Evolutionary conservation across 2,888 invertebrate species (phyloP).

Genomic region (Coenonympha glycerion): DNA sequence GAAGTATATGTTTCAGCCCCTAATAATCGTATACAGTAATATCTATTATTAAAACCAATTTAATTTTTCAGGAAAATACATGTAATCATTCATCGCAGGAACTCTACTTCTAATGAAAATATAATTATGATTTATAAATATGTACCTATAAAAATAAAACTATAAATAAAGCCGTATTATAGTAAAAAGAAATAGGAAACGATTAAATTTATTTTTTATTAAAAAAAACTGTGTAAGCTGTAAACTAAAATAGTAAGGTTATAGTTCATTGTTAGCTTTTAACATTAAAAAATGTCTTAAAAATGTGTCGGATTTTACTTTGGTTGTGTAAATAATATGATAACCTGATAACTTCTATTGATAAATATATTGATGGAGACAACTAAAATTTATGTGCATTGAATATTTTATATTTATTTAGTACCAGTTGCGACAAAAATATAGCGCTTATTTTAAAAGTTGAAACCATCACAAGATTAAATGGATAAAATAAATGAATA

Average conservation of each 20-base stretch:
- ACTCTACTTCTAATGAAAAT: constrained; percentile 40
- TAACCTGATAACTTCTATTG: background rate
- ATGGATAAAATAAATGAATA: no score
- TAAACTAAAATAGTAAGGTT: background rate
- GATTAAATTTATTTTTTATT: background rate
- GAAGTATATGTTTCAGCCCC: no score
- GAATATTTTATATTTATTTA: background rate
- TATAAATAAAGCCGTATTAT: background rate
- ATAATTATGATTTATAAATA: constrained; percentile 22
- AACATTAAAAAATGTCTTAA: background rate
- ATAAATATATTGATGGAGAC: background rate
- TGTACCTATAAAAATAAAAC: constrained; percentile 1
- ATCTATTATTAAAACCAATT: background rate
- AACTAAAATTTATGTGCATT: background rate
- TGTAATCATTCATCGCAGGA: constrained; percentile 54
- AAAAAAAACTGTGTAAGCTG: background rate
- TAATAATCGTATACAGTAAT: no score
- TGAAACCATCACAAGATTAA: no score
- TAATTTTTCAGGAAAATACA: constrained; percentile 66
- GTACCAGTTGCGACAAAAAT: no score
- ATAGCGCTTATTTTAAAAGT: no score
- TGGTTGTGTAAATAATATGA: background rate
- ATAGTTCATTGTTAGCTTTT: background rate
- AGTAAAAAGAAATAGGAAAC: background rate
- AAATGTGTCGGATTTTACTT: background rate